A percentile compares a stretch with the other conserved stretches of the same genome.
These are phyloP conservation scores for Eublepharis macularius DNA, from an alignment of 2,113 vertebrate genomes.

Conservation along the genomic window DNA sequence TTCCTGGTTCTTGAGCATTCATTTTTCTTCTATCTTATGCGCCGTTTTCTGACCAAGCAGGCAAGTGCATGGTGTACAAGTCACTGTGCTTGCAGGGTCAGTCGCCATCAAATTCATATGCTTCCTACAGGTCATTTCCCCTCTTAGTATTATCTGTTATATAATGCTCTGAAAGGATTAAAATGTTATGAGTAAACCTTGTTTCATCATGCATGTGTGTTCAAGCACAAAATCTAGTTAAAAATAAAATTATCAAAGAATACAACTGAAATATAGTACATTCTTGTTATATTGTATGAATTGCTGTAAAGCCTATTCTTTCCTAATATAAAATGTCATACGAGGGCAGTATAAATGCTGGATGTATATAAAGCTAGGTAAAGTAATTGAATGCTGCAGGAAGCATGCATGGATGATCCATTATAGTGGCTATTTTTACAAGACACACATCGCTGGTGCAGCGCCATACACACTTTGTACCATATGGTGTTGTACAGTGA, in stretches of 20 bases:
- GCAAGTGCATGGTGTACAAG: background rate
- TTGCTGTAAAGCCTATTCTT: constrained; percentile 11
- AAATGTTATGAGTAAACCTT: constrained; percentile 19
- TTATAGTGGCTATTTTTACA: background rate
- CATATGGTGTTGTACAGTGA: background rate
- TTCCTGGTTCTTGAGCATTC: background rate
- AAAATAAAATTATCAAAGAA: constrained; percentile 1
- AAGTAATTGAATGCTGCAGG: background rate
- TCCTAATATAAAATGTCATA: background rate
- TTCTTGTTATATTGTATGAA: background rate
- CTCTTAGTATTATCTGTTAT: constrained; percentile 16
- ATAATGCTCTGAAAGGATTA: constrained; percentile 21
- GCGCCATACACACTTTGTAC: background rate
- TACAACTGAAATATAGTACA: background rate
- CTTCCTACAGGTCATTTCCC: background rate
- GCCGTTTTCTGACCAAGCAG: background rate
- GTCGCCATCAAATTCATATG: constrained; percentile 13
- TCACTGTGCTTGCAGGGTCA: background rate
- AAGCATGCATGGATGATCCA: background rate
- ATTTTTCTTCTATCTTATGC: background rate
- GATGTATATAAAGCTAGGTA: background rate
- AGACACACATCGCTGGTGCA: background rate
- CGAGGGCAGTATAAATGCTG: background rate
- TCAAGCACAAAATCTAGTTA: background rate
- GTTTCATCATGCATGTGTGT: background rate